These are phyloP conservation scores for Corythornis leucogaster DNA, from an alignment of 2,797 vertebrate species.

Conservation along the genomic window DNA sequence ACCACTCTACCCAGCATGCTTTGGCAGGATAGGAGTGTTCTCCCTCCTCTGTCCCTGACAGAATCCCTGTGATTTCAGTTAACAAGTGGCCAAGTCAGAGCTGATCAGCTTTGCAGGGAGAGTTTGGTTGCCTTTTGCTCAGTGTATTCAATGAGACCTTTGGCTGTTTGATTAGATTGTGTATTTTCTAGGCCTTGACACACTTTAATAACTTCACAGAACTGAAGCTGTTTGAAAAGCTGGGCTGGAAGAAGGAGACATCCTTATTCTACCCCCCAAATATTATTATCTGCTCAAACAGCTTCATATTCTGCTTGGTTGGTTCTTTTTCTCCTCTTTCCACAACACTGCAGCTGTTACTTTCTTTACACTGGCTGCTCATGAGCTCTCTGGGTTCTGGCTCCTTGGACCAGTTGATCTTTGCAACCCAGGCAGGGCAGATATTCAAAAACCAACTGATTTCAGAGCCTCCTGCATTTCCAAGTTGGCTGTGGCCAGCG, in stretches of 20 bases:
- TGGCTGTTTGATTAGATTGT: neutral
- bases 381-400: neutral
- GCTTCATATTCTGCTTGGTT: neutral
- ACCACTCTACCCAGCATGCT: neutral
- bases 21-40: neutral
- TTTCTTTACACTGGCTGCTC: accelerated
- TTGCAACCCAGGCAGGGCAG: neutral
- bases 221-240: neutral
- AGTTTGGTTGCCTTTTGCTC: neutral
- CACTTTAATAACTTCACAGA: neutral
- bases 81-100: neutral
- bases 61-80: neutral
- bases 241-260: neutral
- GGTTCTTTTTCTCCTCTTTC: neutral
- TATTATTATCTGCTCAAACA: neutral
- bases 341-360: neutral
- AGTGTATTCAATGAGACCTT: neutral
- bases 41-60: neutral
- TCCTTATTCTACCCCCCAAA: neutral
- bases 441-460: neutral
- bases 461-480: neutral
- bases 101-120: neutral
- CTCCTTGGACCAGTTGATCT: neutral
- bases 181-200: neutral
- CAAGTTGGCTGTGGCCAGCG: neutral